Conservation (phyloP, 1,140 invertebrate genomes). For the Atopsyche davidsoni region DNA sequence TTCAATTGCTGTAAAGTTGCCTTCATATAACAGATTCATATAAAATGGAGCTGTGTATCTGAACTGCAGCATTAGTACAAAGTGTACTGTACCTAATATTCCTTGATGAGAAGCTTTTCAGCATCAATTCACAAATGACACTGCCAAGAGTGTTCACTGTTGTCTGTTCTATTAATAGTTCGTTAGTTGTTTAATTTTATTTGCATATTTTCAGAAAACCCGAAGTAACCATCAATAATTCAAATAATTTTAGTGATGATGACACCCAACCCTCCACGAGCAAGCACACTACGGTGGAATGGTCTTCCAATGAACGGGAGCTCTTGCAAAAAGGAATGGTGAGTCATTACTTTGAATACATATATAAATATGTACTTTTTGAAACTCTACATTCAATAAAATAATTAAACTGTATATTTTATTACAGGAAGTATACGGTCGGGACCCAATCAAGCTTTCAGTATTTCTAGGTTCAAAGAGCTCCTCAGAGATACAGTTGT, state of each 20-base stretch:
- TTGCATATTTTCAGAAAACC: constrained; percentile 12
- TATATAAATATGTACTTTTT: not conserved
- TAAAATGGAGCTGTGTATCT: no score
- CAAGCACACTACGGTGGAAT: constrained; percentile 28
- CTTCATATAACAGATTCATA: no score
- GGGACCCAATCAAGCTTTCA: constrained; percentile 55
- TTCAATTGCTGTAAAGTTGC: no score
- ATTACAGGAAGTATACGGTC: constrained; percentile 56
- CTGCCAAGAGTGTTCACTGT: no score
- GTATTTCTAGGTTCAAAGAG: constrained; percentile 59
- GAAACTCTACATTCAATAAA: not conserved
- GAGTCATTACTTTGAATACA: constrained; percentile 25
- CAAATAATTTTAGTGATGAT: constrained; percentile 16
- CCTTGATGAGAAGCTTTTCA: no score
- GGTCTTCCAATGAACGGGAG: constrained; percentile 53
- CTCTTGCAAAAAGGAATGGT: constrained; percentile 56
- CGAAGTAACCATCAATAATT: constrained; percentile 2
- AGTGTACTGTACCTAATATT: no score
- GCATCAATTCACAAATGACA: no score
- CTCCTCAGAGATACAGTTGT: constrained; percentile 51
- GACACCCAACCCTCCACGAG: constrained; percentile 21
- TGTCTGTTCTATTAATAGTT: no score
- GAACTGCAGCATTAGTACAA: no score
- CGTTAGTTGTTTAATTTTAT: no score
- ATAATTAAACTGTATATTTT: constrained; percentile 24